Evolutionary conservation across 2,113 vertebrate genomes (phyloP).

Genomic region (Antigone vipio): DNA sequence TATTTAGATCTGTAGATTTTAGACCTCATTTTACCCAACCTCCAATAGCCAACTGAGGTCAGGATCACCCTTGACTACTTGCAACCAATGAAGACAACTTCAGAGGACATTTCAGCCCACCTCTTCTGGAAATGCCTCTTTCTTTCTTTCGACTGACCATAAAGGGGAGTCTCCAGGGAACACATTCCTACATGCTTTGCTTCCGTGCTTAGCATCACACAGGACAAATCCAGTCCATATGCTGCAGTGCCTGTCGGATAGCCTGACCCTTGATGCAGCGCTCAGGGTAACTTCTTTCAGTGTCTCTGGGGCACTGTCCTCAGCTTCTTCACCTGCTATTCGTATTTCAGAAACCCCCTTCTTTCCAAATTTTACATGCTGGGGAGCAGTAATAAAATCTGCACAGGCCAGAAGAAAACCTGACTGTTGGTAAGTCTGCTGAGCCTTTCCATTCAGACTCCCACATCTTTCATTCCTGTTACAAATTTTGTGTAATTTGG

Average conservation of each 20-base stretch:
- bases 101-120: background rate
- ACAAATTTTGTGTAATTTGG: background rate
- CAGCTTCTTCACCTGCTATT: background rate
- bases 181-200: background rate
- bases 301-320: background rate
- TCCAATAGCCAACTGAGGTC: background rate
- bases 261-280: accelerated
- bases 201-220: background rate
- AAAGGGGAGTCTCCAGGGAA: background rate
- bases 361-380: background rate
- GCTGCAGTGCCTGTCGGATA: background rate
- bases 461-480: background rate
- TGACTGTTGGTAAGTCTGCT: background rate
- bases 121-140: background rate
- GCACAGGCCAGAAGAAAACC: background rate
- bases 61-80: background rate
- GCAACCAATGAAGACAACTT: background rate
- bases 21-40: background rate
- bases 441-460: background rate
- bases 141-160: background rate
- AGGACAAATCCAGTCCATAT: background rate
- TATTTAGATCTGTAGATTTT: background rate
- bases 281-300: background rate
- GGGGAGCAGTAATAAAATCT: background rate
- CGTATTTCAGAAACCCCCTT: background rate